Percentiles rank a stretch among this genome's conserved stretches.
Conservation (phyloP, 2,797 vertebrate genomes). For the Sebastes kiyomatsui region DNA sequence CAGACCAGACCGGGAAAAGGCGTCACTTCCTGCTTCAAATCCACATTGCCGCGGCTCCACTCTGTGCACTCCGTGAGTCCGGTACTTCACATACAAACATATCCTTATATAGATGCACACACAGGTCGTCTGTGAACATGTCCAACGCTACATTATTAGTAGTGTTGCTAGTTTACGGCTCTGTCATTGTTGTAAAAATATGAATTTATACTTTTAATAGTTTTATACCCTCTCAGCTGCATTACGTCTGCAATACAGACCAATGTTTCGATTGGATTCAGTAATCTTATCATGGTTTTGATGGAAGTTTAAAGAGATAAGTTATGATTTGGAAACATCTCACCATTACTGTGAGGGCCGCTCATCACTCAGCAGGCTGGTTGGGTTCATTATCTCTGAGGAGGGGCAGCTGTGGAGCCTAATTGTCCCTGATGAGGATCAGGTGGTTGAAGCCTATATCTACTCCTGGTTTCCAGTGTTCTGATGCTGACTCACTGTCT, state of each 20-base stretch:
- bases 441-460: not conserved
- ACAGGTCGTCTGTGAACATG: not conserved
- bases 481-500: not conserved
- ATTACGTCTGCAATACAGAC: not conserved
- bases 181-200: not conserved
- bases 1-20: conserved; percentile 46
- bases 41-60: conserved; percentile 82
- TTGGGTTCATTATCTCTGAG: not conserved
- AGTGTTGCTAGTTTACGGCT: not conserved
- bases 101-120: not conserved
- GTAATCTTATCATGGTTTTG: not conserved
- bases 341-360: not conserved
- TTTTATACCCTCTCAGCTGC: not conserved
- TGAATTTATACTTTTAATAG: not conserved
- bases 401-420: not conserved
- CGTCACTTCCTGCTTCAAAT: conserved; percentile 87
- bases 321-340: not conserved
- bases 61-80: conserved; percentile 78
- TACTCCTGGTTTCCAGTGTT: not conserved
- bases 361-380: not conserved
- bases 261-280: not conserved
- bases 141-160: not conserved
- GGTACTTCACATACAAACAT: not conserved
- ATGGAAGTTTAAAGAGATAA: not conserved
- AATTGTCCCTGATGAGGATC: not conserved